These are phyloP conservation scores for Telenomus remus DNA, from an alignment of 1,140 invertebrate species.

Conservation along the genomic window DNA sequence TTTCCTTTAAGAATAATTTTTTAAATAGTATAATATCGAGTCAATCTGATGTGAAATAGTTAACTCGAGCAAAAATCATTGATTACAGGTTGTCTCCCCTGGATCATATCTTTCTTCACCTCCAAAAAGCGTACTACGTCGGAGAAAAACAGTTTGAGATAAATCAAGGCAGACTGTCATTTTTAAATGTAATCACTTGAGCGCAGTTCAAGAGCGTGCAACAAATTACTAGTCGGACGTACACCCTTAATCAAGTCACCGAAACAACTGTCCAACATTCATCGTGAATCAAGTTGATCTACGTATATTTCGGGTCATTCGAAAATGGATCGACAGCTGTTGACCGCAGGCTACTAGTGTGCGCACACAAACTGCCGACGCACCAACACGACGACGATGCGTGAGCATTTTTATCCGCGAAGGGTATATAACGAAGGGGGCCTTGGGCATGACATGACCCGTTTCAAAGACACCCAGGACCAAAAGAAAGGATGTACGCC, in stretches of 20 bases:
- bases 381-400: slow-evolving; percentile 5
- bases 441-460: slow-evolving; percentile 66
- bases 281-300: slow-evolving; percentile 42
- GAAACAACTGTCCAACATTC: slow-evolving; percentile 36
- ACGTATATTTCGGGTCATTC: slow-evolving; percentile 39
- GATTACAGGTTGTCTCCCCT: not conserved
- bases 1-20: too few species aligned
- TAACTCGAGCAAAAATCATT: not conserved
- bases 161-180: slow-evolving; percentile 15
- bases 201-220: slow-evolving; percentile 4
- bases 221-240: slow-evolving; percentile 22
- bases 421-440: slow-evolving; percentile 52
- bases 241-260: slow-evolving; percentile 33
- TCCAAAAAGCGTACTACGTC: not conserved
- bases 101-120: not conserved
- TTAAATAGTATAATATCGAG: too few species aligned
- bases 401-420: slow-evolving; percentile 50
- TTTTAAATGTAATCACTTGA: slow-evolving; percentile 25
- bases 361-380: not conserved
- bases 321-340: slow-evolving; percentile 49
- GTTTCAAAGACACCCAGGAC: slow-evolving; percentile 70
- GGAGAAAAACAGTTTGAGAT: slow-evolving; percentile 14
- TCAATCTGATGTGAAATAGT: too few species aligned
- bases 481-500: slow-evolving; percentile 49
- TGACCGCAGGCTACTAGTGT: slow-evolving; percentile 28